phyloP scores from a whole-genome alignment of 2,888 invertebrate species.

The Thymelicus acteon region DNA sequence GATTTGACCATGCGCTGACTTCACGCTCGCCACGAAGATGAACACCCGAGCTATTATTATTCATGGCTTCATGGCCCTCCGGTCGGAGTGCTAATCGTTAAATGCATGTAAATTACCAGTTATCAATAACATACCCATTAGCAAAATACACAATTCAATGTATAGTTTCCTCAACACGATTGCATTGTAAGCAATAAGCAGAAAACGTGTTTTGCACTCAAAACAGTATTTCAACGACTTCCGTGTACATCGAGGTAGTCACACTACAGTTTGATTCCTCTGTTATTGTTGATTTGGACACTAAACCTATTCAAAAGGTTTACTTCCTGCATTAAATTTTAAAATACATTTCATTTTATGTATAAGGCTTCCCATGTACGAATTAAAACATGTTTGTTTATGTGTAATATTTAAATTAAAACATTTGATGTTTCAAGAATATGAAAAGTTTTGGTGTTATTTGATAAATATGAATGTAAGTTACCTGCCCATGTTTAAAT shows the following conservation, averaged over 20 bases:
- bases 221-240: constrained; percentile 30
- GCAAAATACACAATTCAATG: constrained; percentile 32
- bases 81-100: constrained; percentile 24
- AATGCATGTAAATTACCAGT: constrained; percentile 31
- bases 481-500: background rate
- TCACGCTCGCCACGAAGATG: constrained; percentile 25
- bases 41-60: constrained; percentile 26
- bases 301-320: background rate
- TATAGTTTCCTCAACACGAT: constrained; percentile 27
- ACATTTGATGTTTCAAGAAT: background rate
- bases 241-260: constrained; percentile 22
- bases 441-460: background rate
- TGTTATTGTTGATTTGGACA: background rate
- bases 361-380: background rate
- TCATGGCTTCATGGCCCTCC: constrained; percentile 28
- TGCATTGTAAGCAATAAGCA: constrained; percentile 29
- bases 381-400: too few species aligned
- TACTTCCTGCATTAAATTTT: background rate
- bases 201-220: constrained; percentile 27
- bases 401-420: background rate
- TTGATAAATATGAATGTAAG: background rate
- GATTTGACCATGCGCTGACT: constrained; percentile 30
- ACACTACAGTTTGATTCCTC: constrained; percentile 22
- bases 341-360: background rate
- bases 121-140: constrained; percentile 37